phyloP scores from a whole-genome alignment of 2,797 vertebrate species.

The Pseudochaenichthys georgianus region DNA sequence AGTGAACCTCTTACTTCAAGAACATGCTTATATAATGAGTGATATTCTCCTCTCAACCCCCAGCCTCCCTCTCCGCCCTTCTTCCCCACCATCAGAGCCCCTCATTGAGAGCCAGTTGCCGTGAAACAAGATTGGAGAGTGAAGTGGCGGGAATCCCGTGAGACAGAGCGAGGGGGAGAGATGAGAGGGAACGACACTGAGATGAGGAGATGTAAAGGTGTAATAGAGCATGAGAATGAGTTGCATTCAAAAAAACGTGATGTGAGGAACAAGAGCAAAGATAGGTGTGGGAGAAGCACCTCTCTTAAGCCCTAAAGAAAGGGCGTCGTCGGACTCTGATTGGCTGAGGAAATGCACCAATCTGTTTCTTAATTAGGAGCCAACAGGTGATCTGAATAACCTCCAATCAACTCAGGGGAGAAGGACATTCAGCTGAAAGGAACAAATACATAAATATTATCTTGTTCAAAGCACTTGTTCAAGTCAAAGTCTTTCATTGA shows the following conservation, averaged over 20 bases:
- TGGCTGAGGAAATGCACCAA: too few species aligned
- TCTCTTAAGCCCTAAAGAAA: too few species aligned
- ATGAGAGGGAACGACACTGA: conserved; percentile 36
- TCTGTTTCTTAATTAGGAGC: too few species aligned
- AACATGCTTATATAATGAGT: conserved; percentile 29
- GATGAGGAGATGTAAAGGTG: conserved; percentile 23
- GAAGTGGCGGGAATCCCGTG: conserved; percentile 56
- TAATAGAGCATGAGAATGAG: conserved; percentile 11
- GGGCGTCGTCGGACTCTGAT: too few species aligned
- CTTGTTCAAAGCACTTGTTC: neutral
- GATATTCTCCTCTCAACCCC: conserved; percentile 25
- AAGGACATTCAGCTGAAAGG: too few species aligned
- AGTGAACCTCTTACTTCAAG: conserved; percentile 1
- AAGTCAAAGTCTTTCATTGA: too few species aligned
- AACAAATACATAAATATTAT: too few species aligned
- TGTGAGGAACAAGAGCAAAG: neutral
- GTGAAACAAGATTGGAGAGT: conserved; percentile 59
- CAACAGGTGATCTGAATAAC: too few species aligned
- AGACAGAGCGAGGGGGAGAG: conserved; percentile 15
- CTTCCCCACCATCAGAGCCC: conserved; percentile 25
- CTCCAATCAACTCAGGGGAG: too few species aligned
- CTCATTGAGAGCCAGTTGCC: conserved; percentile 51
- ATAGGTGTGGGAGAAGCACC: neutral
- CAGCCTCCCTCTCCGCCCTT: neutral
- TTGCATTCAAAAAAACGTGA: conserved; percentile 1